Evolutionary conservation across 1,140 invertebrate species (phyloP).

Genomic region (Vanessa atalanta): DNA sequence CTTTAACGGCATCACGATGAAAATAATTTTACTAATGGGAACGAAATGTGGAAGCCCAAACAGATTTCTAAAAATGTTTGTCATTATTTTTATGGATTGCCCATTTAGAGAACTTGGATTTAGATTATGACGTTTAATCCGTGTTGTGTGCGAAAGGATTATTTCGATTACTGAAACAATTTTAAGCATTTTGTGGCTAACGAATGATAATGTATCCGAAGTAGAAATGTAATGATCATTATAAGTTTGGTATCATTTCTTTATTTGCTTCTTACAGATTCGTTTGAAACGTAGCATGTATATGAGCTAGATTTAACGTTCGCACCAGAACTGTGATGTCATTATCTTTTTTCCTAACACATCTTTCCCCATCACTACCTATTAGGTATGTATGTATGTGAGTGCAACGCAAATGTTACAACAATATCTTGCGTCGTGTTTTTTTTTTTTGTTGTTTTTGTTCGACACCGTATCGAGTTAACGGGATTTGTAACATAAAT

Average conservation of each 20-base stretch:
- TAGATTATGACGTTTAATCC: too few species aligned
- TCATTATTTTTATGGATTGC: too few species aligned
- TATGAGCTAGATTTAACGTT: background rate
- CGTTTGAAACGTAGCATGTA: background rate
- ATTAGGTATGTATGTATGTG: slow-evolving; percentile 2
- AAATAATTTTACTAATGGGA: too few species aligned
- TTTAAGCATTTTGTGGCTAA: too few species aligned
- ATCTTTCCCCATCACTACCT: slow-evolving; percentile 14
- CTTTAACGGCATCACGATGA: too few species aligned
- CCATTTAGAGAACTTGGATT: too few species aligned
- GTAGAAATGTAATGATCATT: too few species aligned
- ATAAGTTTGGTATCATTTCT: background rate
- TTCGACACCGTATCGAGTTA: slow-evolving; percentile 13
- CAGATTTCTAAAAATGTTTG: too few species aligned
- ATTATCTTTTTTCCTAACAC: slow-evolving; percentile 1
- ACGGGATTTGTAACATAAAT: slow-evolving; percentile 12
- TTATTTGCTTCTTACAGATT: background rate
- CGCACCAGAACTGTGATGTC: background rate
- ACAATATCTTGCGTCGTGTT: background rate
- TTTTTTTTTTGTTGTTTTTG: slow-evolving; percentile 14
- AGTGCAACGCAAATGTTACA: background rate
- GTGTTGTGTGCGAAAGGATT: too few species aligned
- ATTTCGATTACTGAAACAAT: too few species aligned
- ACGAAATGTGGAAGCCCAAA: too few species aligned
- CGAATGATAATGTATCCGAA: too few species aligned